These are phyloP conservation scores for Calameuta idolon DNA, from an alignment of 2,888 invertebrate species.

Conservation along the genomic window DNA sequence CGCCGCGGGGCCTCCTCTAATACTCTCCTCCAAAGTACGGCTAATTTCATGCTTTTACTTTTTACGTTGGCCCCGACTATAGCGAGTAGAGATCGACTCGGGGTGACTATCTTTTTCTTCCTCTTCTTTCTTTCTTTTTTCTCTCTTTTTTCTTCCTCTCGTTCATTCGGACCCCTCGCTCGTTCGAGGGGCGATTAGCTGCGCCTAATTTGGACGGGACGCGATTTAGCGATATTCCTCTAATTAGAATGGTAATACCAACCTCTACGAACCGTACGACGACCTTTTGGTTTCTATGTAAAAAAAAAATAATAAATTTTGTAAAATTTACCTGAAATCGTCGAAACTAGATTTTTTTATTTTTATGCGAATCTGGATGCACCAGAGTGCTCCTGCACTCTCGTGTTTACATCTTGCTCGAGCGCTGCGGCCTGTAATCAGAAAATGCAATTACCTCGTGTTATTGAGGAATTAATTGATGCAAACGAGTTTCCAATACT, in stretches of 20 bases:
- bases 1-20: conserved; percentile 13
- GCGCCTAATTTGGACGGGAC: conserved; percentile 40
- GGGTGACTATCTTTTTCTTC: conserved; percentile 27
- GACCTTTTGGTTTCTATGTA: neutral
- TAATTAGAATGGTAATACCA: conserved; percentile 57
- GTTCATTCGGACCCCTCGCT: conserved; percentile 14
- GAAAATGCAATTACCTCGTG: conserved; percentile 53
- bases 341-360: neutral
- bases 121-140: conserved; percentile 29
- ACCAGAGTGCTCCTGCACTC: neutral
- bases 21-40: conserved; percentile 42
- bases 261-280: conserved; percentile 47
- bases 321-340: neutral
- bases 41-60: conserved; percentile 56
- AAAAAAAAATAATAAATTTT: neutral
- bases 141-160: conserved; percentile 19
- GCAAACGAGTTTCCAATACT: conserved; percentile 56
- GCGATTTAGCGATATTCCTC: conserved; percentile 44
- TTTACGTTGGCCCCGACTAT: conserved; percentile 23
- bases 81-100: conserved; percentile 12
- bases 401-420: neutral
- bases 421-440: conserved; percentile 24
- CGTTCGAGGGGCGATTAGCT: conserved; percentile 37
- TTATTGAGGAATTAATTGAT: conserved; percentile 55
- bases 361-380: neutral